phyloP scores from a whole-genome alignment of 2,113 vertebrate genomes.

The Columbina picui region DNA sequence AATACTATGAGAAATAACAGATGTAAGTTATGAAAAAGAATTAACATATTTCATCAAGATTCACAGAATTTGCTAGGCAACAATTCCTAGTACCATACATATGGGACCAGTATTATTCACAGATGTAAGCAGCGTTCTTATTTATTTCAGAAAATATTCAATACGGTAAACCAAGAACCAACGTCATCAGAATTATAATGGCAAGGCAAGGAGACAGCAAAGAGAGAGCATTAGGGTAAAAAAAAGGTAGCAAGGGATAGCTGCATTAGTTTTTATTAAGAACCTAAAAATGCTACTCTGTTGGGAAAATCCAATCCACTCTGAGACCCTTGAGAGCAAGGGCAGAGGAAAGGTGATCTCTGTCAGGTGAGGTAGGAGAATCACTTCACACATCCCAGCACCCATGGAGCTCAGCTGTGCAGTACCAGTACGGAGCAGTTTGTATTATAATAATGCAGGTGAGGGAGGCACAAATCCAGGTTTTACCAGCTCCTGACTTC shows the following conservation, averaged over 20 bases:
- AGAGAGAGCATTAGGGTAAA: not conserved
- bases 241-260: not conserved
- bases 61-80: slow-evolving; percentile 43
- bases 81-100: not conserved
- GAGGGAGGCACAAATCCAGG: not conserved
- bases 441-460: fast-evolving
- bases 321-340: not conserved
- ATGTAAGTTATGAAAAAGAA: slow-evolving; percentile 21
- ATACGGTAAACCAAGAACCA: not conserved
- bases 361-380: not conserved
- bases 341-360: not conserved
- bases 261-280: not conserved
- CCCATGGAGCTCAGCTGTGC: fast-evolving
- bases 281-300: not conserved
- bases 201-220: not conserved
- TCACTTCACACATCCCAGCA: fast-evolving
- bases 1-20: not conserved
- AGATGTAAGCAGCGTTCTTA: slow-evolving; percentile 12
- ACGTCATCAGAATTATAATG: not conserved
- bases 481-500: not conserved
- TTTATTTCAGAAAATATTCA: slow-evolving; percentile 37
- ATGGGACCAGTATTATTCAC: not conserved
- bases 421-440: fast-evolving
- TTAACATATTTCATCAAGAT: not conserved
- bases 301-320: not conserved